Percentiles rank a stretch among this genome's conserved stretches.
Conservation (phyloP, 2,797 vertebrate species). For the Okamejei kenojei region DNA sequence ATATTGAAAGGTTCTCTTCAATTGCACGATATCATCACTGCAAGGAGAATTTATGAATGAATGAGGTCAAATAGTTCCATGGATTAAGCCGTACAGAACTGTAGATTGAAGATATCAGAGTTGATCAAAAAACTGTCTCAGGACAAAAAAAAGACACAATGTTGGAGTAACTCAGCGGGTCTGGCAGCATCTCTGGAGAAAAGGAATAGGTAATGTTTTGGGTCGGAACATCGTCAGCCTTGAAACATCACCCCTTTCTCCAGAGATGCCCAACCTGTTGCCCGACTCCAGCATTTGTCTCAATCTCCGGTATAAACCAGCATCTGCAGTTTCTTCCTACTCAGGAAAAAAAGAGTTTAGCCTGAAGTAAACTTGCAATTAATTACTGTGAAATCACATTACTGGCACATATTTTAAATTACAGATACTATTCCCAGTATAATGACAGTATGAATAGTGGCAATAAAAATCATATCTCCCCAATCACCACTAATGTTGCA, state of each 20-base stretch:
- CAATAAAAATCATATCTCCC: neutral
- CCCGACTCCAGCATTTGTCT: too few relatives aligned
- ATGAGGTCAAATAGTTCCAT: neutral
- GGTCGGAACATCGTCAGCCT: too few relatives aligned
- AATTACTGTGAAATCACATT: neutral
- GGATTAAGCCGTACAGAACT: neutral
- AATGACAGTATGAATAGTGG: neutral
- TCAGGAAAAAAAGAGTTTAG: neutral
- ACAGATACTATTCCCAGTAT: neutral
- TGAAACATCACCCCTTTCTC: too few relatives aligned
- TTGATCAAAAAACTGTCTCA: neutral
- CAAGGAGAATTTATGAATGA: neutral
- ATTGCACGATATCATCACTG: slow-evolving; percentile 52
- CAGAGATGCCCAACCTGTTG: too few relatives aligned
- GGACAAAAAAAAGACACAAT: too few relatives aligned
- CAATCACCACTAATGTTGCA: neutral
- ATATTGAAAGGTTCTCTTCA: slow-evolving; percentile 59
- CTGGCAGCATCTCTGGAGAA: too few relatives aligned
- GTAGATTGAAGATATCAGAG: neutral
- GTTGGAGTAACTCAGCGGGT: too few relatives aligned
- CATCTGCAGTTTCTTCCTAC: too few relatives aligned
- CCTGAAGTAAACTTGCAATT: neutral
- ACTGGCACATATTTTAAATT: neutral
- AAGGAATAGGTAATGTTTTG: too few relatives aligned
- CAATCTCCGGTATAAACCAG: too few relatives aligned